Base-by-base conservation (phyloP, 2,797 vertebrate genomes). In the Champsocephalus gunnari region DNA sequence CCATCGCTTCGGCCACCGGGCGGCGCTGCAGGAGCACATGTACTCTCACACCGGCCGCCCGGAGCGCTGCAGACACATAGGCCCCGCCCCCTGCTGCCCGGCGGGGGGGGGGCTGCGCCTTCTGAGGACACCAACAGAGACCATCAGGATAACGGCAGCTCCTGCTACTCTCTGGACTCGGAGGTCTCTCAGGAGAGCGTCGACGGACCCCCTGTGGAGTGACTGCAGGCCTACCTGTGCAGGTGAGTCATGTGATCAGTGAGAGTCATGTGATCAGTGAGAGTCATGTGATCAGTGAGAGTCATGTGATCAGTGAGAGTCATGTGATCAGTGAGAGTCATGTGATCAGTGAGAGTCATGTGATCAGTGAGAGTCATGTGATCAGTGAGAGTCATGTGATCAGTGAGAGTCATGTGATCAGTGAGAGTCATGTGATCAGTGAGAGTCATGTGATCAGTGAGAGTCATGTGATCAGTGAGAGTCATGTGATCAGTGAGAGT, bases 1-100 rank as follows among this genome's bases (percentile, higher is more conserved):
- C 83, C 95, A 96, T 81, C 89, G 93, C 1, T 99, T 98, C 72
- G 89, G 95, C 41, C 96, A 97, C 58, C 97, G 97, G 91, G 97
- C 96, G 79, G 96, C 97, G 76, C 93, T 99, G 85, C 95, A 98
- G 62, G 97, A 99, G 79, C 98, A 99, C 94, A 97, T 98, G 96
- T 98, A 97, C 88, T 91, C 92, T 0, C 98, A 99, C 90, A 96
- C 96, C 7, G 96, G 96, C 16, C 97, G 96, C 68, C 94, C 96
- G 7, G 93, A 95, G 73, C 96, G 95, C 28, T 28, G 28, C 28
- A 28, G 28, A 28, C 28, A 28, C 28, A 28, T 3, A 28, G 28
- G 94, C 92, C 94, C 89, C 7, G 82, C 89, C 72, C 87, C 92
- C 3, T 95, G 94, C 78, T 94, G 95, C 13, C 94, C 96, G 80